phyloP scores from a whole-genome alignment of 2,797 vertebrate species.

The Rhabdophis nuchalis region DNA sequence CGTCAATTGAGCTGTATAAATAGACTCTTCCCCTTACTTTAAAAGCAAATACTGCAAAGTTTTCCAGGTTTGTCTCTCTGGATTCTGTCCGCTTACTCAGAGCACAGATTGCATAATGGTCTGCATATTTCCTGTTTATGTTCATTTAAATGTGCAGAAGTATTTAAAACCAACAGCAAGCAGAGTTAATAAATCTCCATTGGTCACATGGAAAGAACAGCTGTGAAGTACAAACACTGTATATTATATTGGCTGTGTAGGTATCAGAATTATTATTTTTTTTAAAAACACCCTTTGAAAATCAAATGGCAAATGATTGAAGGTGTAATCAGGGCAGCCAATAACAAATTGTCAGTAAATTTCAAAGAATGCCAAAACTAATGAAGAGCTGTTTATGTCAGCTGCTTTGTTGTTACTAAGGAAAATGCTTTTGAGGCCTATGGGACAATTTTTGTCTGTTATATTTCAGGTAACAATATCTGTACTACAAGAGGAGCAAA shows the following conservation, averaged over 20 bases:
- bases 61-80: neutral
- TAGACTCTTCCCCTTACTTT: neutral
- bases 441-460: neutral
- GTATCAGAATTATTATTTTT: neutral
- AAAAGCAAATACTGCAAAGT: neutral
- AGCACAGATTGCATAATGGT: neutral
- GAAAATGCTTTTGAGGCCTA: neutral
- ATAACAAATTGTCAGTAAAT: neutral
- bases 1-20: neutral
- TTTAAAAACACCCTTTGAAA: neutral
- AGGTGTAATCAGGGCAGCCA: neutral
- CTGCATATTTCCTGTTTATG: neutral
- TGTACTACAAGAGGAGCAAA: conserved; percentile 25
- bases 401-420: neutral
- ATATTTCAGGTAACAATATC: conserved; percentile 11
- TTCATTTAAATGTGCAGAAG: neutral
- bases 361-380: neutral
- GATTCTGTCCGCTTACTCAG: neutral
- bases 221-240: neutral
- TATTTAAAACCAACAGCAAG: neutral
- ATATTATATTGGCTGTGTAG: neutral
- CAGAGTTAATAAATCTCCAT: neutral
- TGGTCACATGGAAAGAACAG: neutral
- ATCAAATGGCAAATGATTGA: neutral
- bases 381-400: neutral